Conservation (phyloP, 2,797 vertebrate species). For the Falco berigora region DNA sequence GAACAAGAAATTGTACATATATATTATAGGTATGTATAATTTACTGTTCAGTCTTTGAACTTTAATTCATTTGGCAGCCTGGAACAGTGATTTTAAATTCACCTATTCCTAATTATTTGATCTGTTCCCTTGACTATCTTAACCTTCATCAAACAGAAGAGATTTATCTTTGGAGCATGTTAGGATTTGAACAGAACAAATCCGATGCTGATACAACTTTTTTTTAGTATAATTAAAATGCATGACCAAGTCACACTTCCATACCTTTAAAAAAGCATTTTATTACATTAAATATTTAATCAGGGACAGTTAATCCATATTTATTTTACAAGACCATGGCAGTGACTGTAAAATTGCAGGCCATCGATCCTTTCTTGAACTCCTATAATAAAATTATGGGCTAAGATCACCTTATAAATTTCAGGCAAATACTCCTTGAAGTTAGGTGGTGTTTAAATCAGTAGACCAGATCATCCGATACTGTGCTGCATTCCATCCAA, state of each 20-base stretch:
- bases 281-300: slow-evolving; percentile 23
- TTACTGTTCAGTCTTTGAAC: not conserved
- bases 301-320: not conserved
- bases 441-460: not conserved
- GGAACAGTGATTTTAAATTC: slow-evolving; percentile 19
- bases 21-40: not conserved
- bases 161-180: not conserved
- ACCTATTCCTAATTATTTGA: not conserved
- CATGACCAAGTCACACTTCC: not conserved
- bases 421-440: not conserved
- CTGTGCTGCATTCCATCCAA: not conserved
- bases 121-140: not conserved
- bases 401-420: not conserved
- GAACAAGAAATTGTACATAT: not conserved
- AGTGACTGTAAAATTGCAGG: not conserved
- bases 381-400: not conserved
- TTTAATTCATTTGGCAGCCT: not conserved
- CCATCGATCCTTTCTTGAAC: not conserved
- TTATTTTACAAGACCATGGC: not conserved
- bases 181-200: not conserved
- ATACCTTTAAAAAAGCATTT: slow-evolving; percentile 1
- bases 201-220: not conserved
- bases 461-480: not conserved
- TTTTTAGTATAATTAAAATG: not conserved
- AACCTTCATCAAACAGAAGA: slow-evolving; percentile 16